Evolutionary conservation across 1,140 invertebrate species (phyloP).

Genomic region (Heliconius hewitsoni): DNA sequence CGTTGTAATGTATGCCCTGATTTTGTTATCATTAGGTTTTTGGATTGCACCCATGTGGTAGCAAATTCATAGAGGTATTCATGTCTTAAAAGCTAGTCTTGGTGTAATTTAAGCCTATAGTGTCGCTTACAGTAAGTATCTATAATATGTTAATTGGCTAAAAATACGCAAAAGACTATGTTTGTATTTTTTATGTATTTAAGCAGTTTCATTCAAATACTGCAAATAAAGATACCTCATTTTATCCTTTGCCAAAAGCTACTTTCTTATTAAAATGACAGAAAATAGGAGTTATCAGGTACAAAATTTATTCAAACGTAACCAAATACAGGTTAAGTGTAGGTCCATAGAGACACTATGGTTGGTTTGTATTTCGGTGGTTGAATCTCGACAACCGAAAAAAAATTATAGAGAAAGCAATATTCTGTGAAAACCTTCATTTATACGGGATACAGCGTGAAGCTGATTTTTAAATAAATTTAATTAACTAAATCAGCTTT

Average conservation of each 20-base stretch:
- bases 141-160: no score
- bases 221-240: not conserved
- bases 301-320: not conserved
- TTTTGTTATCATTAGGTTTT: no score
- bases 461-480: no score
- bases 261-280: not conserved
- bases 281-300: constrained; percentile 1
- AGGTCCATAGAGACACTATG: not conserved
- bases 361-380: not conserved
- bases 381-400: not conserved
- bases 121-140: no score
- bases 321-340: not conserved
- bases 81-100: no score
- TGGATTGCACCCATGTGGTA: no score
- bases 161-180: not conserved
- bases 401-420: not conserved
- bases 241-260: constrained; percentile 1
- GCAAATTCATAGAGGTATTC: no score
- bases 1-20: no score
- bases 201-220: not conserved
- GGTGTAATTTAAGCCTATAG: no score
- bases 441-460: not conserved
- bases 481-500: not conserved
- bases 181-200: not conserved
- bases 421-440: not conserved